A percentile compares a stretch with the other conserved stretches of the same genome.
phyloP scores from a whole-genome alignment of 2,797 vertebrate genomes.

The Dendrocincla fuliginosa region DNA sequence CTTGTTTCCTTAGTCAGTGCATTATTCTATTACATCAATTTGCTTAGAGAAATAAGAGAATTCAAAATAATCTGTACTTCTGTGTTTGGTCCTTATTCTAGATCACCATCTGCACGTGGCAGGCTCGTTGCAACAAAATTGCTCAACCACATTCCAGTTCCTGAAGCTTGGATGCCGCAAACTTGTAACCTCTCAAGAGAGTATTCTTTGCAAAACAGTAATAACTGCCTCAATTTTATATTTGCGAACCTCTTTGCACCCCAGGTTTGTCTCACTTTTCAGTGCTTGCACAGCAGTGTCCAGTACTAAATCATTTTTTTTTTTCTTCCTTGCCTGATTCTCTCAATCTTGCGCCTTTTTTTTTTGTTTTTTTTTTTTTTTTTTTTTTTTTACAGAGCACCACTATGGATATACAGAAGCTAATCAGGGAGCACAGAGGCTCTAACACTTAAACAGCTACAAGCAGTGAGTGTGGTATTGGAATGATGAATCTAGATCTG shows the following conservation, averaged over 20 bases:
- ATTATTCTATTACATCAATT: neutral
- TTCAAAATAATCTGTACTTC: neutral
- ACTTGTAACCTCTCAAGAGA: neutral
- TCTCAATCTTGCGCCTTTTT: neutral
- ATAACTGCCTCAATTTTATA: neutral
- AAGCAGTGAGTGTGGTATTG: neutral
- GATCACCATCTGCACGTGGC: neutral
- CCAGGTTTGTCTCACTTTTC: neutral
- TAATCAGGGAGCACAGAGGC: neutral
- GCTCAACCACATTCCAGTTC: neutral
- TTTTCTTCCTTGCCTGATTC: neutral
- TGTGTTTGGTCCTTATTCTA: neutral
- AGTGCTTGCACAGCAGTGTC: neutral
- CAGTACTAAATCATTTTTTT: neutral
- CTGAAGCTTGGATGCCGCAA: neutral
- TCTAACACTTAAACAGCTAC: neutral
- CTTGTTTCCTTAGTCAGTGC: neutral
- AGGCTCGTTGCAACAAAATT: neutral
- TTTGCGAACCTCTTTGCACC: neutral
- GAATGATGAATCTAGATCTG: neutral
- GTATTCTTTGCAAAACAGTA: neutral
- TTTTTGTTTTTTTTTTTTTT: neutral
- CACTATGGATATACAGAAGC: neutral
- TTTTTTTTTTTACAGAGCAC: neutral
- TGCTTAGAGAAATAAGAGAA: neutral